Evolutionary conservation across 2,888 invertebrate species (phyloP), one percentile per base, ranked within the genome.

Genomic region (Archaeoteleia sp.): DNA sequence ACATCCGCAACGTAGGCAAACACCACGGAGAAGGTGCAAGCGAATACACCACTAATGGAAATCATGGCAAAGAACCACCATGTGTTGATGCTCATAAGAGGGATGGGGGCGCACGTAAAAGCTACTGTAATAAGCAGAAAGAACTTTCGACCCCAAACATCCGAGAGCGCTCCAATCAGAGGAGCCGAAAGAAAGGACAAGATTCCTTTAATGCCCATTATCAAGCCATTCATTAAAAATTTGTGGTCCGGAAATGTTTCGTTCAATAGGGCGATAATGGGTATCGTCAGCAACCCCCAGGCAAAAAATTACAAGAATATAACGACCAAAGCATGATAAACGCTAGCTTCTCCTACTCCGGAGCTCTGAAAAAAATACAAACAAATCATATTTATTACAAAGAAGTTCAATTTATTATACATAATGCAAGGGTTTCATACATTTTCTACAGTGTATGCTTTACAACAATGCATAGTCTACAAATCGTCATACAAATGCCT

Each of bases 61-160:
- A 98, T 96, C 93, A 98, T 95, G 62, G 98, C 97, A 87, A 99
- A 99, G 87, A 98, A 99, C 97, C 97, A 98, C 96, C 96, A 98
- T 42, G 98, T 97, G 88, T 98, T 98, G 84, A 99, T 94, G 81
- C 95, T 96, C 96, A 99, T 98, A 67, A 99, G 89, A 51, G 99
- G 99, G 85, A 99, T 98, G 48, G 99, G 99, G 76, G 95, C 94
- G 87, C 99, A 99, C 29, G 99, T 99, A 87, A 98, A 98, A 87
- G 98, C 96, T 80, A 98, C 98, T 45, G 98, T 98, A 81, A 99
- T 92, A 72, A 99, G 90, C 66, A 99, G 91, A 88, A 98, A 98
- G 85, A 98, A 93, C 87, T 99, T 99, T 76, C 99, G 90, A 48
- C 99, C 99, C 95, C 98, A 98, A 60, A 98, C 95, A 87, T 99